Conservation (phyloP, 1,140 invertebrate species). For the Eubasilissa regina region DNA sequence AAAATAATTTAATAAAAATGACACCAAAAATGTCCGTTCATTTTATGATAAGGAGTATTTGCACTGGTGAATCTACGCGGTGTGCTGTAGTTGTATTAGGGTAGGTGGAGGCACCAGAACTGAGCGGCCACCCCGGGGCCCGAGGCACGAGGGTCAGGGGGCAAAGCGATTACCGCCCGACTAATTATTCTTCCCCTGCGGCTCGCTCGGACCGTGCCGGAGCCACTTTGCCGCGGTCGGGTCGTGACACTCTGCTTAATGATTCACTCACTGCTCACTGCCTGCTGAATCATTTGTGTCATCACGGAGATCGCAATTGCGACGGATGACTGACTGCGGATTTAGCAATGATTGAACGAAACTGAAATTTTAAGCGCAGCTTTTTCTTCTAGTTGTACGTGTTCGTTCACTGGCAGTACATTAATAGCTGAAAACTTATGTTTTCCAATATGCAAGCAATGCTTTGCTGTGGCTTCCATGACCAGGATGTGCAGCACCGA, state of each 20-base stretch:
- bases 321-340: background rate
- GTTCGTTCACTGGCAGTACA: too few relatives aligned
- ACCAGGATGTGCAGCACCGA: too few relatives aligned
- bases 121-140: too few relatives aligned
- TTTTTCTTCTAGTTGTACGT: too few relatives aligned
- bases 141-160: background rate
- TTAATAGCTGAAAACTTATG: too few relatives aligned
- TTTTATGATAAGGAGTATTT: background rate
- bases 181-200: slow-evolving; percentile 21
- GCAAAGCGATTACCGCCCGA: slow-evolving; percentile 1
- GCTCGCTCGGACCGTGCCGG: slow-evolving; percentile 1
- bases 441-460: too few relatives aligned
- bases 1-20: too few relatives aligned
- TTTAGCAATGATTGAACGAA: background rate
- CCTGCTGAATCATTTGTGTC: slow-evolving; percentile 5
- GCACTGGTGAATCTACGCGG: background rate
- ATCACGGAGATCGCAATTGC: background rate
- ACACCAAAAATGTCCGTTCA: too few relatives aligned
- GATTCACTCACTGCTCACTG: slow-evolving; percentile 34
- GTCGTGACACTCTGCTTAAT: slow-evolving; percentile 22
- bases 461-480: too few relatives aligned
- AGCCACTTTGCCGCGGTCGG: slow-evolving; percentile 32
- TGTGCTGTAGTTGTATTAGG: background rate
- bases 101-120: background rate
- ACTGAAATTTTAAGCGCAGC: background rate